Evolutionary conservation across 1,140 invertebrate species (phyloP), one percentile per base, ranked within the genome.

Genomic region (Melitaea cinxia): DNA sequence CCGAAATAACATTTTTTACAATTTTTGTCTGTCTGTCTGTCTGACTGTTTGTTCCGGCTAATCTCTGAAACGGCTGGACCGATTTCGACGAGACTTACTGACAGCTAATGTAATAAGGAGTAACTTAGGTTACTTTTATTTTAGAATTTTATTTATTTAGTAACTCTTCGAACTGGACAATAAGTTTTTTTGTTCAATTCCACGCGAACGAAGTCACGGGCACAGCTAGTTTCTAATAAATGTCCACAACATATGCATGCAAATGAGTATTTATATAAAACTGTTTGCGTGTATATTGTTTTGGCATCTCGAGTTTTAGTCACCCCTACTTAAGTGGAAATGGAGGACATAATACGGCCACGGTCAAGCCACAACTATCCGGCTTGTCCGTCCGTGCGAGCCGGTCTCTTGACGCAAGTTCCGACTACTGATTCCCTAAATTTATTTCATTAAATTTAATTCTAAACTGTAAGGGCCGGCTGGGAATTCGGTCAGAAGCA

Each of bases 401-500:
- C 37, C 50, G 42, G 60, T 67, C 68, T 70, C 68, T 56, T 56
- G 61, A 70, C 70, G 62, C 68, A 77, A 85, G 72, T 83, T 85
- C 70, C 69, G 66, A 75, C 76, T 83, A 78, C 78, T 78, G 79
- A 86, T 82, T 85, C 75, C 58, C 72, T 60, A 77, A 88, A 88
- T 87, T 88, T 88, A 88, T 86, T 90, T 84, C 82, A 88, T 88
- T 88, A 88, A 90, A 88, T 88, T 88, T 85, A 88, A 88, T 88
- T 85, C 76, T 84, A 79, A 85, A 86, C 78, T 83, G 69, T 69
- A 79, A 83, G 81, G 80, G 75, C 70, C 83, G 64, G 63, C 65
- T 77, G 81, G 81, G 85, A 85, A 88, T 88, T 88, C 80, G 88
- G 88, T 82, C 83, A 83, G 85, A 86, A 73, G 76, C 82, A 80